Evolutionary conservation across 1,140 invertebrate genomes (phyloP), one percentile per base, ranked within the genome.

Genomic region (Orius laevigatus): DNA sequence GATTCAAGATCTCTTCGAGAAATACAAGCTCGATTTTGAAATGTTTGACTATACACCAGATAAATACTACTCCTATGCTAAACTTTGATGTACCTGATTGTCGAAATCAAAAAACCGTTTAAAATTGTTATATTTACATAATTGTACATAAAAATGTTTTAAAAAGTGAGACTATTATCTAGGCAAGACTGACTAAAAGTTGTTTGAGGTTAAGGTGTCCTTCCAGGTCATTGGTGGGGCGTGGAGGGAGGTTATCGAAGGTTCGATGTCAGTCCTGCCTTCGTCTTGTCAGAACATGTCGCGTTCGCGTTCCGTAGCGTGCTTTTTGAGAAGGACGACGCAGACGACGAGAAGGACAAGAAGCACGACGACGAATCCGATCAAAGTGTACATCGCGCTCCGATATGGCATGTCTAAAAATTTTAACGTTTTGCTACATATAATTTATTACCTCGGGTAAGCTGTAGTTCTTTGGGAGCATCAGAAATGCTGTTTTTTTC

Each of bases 21-120:
- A 86, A 60, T 89, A 85, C 60, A 79, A 72, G 62, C 76, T 84
- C 57, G 85, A 90, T 64, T 89, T 89, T 64, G 74, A 82, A 60
- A 66, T 88, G 31, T 89, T 88, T 65, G 79, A 79, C 59, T 90
- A 88, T 57, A 78, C 78, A 46, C 68, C 83, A 45, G 69, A 76
- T 36, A 77, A 75, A 50, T 86, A 83, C 58, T 66, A 83, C 48
- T 73, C 76, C 40, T 69, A 79, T 56, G 76, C 46, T 11, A 31
- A 35, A 33, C 16, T 9, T 8, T 48, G 77, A 15, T 25, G 25
- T 25, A 25, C 25, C 25, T 25, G 25, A 25, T 25, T 25, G 25
- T 25, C n/a, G 8, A 25, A 25, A 25, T 25, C 25, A 25, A 25
- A 25, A 25, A 8, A n/a, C n/a, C n/a, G n/a, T n/a, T n/a, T n/a